Conservation (phyloP, 37 sponge, comb jelly and placozoan species). For the Diacarnus erythraeanus region DNA sequence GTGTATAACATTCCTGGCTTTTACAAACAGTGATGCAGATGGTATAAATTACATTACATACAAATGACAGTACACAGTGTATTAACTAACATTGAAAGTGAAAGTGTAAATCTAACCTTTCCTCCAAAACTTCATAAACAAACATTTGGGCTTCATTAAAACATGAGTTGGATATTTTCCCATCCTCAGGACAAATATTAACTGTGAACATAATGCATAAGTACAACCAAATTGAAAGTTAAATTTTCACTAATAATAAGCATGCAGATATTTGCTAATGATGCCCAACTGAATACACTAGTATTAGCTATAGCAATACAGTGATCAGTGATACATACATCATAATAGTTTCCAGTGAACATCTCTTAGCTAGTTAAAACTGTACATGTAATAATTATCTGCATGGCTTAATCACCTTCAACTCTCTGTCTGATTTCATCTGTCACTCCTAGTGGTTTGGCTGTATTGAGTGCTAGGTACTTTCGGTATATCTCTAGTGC, state of each 20-base stretch:
- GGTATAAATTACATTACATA: no score
- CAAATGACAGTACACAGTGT: no score
- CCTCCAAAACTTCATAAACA: conserved; percentile 41
- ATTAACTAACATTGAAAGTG: background rate
- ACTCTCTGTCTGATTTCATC: conserved; percentile 63
- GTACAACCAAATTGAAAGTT: background rate
- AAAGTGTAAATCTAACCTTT: conserved; percentile 24
- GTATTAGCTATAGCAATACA: background rate
- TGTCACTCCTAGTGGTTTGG: conserved; percentile 29
- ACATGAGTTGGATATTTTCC: conserved; percentile 38
- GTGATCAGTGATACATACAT: background rate
- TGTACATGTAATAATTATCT: background rate
- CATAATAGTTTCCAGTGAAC: background rate
- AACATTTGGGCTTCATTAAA: conserved; percentile 52
- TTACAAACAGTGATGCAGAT: no score
- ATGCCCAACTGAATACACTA: background rate
- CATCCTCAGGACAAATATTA: conserved; percentile 72
- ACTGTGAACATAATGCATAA: conserved; percentile 16
- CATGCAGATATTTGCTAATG: no score
- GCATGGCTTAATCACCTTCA: conserved; percentile 46
- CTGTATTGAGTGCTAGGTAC: conserved; percentile 67
- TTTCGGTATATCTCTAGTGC: conserved; percentile 62
- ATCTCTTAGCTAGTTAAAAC: background rate
- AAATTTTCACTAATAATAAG: no score
- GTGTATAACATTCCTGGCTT: no score